phyloP scores from a whole-genome alignment of 2,888 invertebrate species.

The Dryadula phaetusa region DNA sequence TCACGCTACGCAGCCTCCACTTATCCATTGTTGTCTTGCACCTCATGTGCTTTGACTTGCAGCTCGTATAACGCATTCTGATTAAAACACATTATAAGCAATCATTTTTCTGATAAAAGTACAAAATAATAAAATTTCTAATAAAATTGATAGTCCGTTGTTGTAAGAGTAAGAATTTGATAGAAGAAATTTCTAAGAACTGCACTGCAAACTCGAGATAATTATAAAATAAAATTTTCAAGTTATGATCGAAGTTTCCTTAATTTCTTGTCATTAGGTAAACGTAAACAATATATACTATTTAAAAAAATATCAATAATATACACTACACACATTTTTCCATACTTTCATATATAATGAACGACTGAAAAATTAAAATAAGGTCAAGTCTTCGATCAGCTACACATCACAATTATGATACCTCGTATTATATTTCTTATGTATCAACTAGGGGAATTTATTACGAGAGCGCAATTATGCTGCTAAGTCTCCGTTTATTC shows the following conservation, averaged over 20 bases:
- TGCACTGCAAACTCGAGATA: too few species aligned
- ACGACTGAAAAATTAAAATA: too few species aligned
- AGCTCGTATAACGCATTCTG: slow-evolving; percentile 12
- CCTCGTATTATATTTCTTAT: not conserved
- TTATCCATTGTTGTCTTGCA: slow-evolving; percentile 48
- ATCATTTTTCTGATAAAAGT: not conserved
- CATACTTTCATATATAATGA: too few species aligned
- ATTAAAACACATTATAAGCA: slow-evolving; percentile 16
- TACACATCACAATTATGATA: not conserved
- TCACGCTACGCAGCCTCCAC: slow-evolving; percentile 57
- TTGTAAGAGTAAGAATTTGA: too few species aligned
- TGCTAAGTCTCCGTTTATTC: slow-evolving; percentile 8
- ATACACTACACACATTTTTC: too few species aligned
- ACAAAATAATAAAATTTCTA: not conserved
- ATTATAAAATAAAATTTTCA: too few species aligned
- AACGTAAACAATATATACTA: too few species aligned
- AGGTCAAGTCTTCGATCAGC: not conserved
- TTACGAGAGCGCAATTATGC: slow-evolving; percentile 9
- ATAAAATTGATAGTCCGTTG: too few species aligned
- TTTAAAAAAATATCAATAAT: too few species aligned
- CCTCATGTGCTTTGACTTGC: slow-evolving; percentile 18
- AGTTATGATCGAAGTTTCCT: too few species aligned
- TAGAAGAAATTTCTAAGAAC: too few species aligned
- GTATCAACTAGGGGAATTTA: slow-evolving; percentile 10
- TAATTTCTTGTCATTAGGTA: too few species aligned